These are phyloP conservation scores for Melanocharis versteri DNA, from an alignment of 2,113 vertebrate genomes.

Conservation along the genomic window DNA sequence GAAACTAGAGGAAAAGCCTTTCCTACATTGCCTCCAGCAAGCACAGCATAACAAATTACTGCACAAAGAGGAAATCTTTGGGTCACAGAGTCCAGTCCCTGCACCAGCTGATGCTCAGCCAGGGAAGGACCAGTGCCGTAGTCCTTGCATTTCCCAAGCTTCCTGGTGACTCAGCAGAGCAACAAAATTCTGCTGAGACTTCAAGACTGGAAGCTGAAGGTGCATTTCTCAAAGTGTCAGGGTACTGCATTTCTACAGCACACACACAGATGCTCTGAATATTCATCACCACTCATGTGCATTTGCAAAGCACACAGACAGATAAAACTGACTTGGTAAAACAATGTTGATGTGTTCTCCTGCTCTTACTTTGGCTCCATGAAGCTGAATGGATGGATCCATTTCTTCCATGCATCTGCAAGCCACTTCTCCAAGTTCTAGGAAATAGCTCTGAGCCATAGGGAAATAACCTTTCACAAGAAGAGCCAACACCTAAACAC, in stretches of 20 bases:
- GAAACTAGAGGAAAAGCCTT: background rate
- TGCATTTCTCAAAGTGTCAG: background rate
- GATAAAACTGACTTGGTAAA: background rate
- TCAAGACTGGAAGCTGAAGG: background rate
- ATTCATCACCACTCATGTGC: background rate
- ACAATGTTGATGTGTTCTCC: rapidly evolving
- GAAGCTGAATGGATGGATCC: slow-evolving; percentile 89
- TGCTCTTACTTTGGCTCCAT: slow-evolving; percentile 87
- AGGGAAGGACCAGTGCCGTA: background rate
- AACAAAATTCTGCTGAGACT: background rate
- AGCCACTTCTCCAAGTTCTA: slow-evolving; percentile 87
- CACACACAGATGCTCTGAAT: background rate
- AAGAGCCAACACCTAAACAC: slow-evolving; percentile 84
- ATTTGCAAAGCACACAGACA: background rate
- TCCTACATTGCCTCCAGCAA: background rate
- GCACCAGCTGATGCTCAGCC: background rate
- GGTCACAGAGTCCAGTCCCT: background rate
- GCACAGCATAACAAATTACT: background rate
- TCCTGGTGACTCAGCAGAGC: background rate
- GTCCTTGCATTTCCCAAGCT: background rate
- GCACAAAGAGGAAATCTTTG: background rate
- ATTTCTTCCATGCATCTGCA: slow-evolving; percentile 86
- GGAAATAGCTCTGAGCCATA: slow-evolving; percentile 77
- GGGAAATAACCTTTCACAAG: slow-evolving; percentile 92
- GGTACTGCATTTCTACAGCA: background rate